Evolutionary conservation across 2,113 vertebrate genomes (phyloP).

Genomic region (Telmatochromis sp.): DNA sequence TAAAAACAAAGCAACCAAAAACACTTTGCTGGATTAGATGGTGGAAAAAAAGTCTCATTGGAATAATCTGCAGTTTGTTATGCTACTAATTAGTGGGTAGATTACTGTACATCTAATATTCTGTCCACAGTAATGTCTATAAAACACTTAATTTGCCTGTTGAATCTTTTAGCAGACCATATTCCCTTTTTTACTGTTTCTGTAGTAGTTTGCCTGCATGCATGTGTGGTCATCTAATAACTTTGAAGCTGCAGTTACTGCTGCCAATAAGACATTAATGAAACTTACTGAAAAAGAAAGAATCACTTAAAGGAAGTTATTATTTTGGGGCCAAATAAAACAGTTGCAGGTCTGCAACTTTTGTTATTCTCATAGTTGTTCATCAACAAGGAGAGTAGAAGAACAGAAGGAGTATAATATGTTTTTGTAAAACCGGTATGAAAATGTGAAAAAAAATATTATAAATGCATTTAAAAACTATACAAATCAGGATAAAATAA

Average conservation of each 20-base stretch:
- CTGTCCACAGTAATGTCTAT: background rate
- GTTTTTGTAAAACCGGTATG: background rate
- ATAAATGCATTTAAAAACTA: background rate
- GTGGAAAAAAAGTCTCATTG: background rate
- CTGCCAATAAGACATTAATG: background rate
- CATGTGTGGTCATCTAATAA: background rate
- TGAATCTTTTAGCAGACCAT: background rate
- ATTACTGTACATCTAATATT: background rate
- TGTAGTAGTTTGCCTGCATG: background rate
- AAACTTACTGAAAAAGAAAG: background rate
- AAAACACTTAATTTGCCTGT: background rate
- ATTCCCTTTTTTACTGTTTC: background rate
- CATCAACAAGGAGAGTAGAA: background rate
- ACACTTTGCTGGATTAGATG: background rate
- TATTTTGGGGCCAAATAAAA: background rate
- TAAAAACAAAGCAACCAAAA: background rate
- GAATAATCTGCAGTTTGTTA: background rate
- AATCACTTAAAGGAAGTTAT: background rate
- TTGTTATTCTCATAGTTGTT: background rate
- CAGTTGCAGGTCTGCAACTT: background rate
- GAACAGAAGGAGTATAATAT: background rate
- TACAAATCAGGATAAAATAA: background rate
- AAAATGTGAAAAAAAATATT: background rate
- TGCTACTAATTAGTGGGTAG: background rate
- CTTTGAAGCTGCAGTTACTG: background rate